These are phyloP conservation scores for Pomatorhinus ruficollis DNA, from an alignment of 2,113 vertebrate genomes.

Conservation along the genomic window DNA sequence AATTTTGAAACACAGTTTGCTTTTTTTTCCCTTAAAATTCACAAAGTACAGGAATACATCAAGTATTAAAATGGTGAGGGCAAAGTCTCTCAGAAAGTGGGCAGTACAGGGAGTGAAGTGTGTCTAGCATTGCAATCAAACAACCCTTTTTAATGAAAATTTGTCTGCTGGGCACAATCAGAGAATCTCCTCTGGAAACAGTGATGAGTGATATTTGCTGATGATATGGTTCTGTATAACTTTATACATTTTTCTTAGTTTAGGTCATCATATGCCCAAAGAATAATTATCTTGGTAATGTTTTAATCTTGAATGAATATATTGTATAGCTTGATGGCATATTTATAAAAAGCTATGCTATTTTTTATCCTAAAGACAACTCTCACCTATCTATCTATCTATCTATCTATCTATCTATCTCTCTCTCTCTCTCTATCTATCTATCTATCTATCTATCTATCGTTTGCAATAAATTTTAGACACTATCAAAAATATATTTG, in stretches of 20 bases:
- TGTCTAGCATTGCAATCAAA: background rate
- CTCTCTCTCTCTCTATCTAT: too few relatives aligned
- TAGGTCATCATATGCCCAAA: background rate
- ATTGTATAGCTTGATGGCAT: background rate
- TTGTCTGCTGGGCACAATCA: fast-evolving
- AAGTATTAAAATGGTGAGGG: background rate
- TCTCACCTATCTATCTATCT: background rate
- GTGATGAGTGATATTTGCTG: background rate
- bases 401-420: background rate
- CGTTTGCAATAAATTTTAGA: background rate
- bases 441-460: too few relatives aligned
- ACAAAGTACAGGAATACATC: background rate
- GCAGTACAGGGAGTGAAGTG: background rate
- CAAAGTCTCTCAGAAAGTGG: background rate
- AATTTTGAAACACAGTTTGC: background rate
- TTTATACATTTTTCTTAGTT: background rate
- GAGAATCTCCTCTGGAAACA: background rate
- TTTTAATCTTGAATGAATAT: background rate
- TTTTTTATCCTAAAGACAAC: background rate
- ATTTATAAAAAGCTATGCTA: background rate
- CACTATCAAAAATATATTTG: background rate
- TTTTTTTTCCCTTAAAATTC: background rate
- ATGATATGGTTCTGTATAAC: background rate
- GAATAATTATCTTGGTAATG: background rate
- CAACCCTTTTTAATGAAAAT: background rate